Evolutionary conservation across 2,888 invertebrate species (phyloP).

Genomic region (Incurvaria masculella): DNA sequence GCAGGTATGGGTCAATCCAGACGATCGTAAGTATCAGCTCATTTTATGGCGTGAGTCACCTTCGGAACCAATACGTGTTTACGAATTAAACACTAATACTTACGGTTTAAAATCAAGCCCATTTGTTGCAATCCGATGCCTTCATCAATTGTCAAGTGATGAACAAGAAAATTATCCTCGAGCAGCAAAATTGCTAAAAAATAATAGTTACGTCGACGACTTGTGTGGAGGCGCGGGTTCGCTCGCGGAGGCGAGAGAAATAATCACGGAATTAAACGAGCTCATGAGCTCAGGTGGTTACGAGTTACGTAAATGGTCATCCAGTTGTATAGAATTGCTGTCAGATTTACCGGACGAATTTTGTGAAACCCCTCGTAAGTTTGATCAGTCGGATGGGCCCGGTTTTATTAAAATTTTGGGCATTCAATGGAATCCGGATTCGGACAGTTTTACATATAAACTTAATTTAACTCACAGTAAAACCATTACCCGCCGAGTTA

Average conservation of each 20-base stretch:
- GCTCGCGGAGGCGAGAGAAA: neutral
- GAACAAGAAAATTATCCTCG: neutral
- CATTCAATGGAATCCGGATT: conserved; percentile 1
- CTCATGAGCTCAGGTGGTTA: neutral
- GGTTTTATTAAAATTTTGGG: conserved; percentile 1
- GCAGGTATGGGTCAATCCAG: neutral
- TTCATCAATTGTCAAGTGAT: conserved; percentile 1
- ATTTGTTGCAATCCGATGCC: neutral
- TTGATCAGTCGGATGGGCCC: neutral
- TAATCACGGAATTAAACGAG: neutral
- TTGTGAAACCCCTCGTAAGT: neutral
- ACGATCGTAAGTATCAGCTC: conserved; percentile 4
- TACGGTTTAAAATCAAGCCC: conserved; percentile 2
- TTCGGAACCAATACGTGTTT: neutral
- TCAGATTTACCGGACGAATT: neutral
- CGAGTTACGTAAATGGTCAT: conserved; percentile 2
- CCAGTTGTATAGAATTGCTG: neutral
- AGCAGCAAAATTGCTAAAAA: neutral
- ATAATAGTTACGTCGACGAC: neutral
- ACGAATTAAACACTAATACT: conserved; percentile 1
- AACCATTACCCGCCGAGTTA: neutral
- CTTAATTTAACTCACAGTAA: neutral
- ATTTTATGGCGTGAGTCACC: conserved; percentile 5
- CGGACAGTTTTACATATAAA: conserved; percentile 3
- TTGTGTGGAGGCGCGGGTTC: neutral